Percentiles rank a stretch among this genome's conserved stretches.
Evolutionary conservation across 2,797 vertebrate genomes (phyloP).

Genomic region (Synanceia verrucosa): DNA sequence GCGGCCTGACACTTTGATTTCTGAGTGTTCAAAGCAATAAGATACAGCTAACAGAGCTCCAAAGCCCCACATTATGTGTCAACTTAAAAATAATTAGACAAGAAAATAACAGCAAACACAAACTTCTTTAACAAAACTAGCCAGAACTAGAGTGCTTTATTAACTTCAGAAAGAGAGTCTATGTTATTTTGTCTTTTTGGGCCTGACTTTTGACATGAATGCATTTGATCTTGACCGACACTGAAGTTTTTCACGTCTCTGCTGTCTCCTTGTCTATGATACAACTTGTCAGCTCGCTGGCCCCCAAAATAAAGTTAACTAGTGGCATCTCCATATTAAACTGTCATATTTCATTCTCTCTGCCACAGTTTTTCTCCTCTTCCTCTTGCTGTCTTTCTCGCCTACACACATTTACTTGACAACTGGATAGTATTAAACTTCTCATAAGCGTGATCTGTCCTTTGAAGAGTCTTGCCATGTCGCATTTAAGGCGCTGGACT

Average conservation of each 20-base stretch:
- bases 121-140: neutral
- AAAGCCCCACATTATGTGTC: slow-evolving; percentile 8
- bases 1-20: neutral
- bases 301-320: slow-evolving; percentile 16
- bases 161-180: neutral
- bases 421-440: slow-evolving; percentile 38
- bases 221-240: slow-evolving; percentile 30
- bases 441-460: slow-evolving; percentile 32
- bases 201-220: slow-evolving; percentile 16
- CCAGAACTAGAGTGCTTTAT: neutral
- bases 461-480: slow-evolving; percentile 45
- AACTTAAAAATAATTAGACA: neutral
- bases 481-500: slow-evolving; percentile 11
- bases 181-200: slow-evolving; percentile 8
- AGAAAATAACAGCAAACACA: neutral
- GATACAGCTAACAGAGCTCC: neutral
- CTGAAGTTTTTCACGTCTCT: slow-evolving; percentile 15
- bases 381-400: slow-evolving; percentile 3
- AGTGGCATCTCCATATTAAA: slow-evolving; percentile 37
- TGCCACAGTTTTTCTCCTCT: neutral
- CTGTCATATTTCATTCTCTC: slow-evolving; percentile 31
- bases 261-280: slow-evolving; percentile 22
- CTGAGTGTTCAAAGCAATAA: neutral
- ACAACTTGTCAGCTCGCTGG: slow-evolving; percentile 34
- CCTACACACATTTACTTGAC: slow-evolving; percentile 23